Base-by-base conservation (phyloP, 2,888 invertebrate species). In the Embidobia sp. region DNA sequence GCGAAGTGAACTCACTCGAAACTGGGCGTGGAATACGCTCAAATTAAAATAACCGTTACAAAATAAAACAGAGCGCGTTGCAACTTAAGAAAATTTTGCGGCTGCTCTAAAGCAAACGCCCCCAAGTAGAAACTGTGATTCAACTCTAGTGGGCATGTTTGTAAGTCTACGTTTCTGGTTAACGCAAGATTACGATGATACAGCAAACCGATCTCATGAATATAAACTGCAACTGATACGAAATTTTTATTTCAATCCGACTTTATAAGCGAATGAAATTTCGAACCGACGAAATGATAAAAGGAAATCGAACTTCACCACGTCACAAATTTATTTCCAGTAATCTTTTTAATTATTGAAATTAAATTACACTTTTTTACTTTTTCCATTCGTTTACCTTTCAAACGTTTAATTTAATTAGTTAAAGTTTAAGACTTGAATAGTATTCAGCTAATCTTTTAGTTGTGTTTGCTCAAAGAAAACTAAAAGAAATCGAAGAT, bases 11-110 rank as follows among this genome's bases (percentile, higher is more conserved):
- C 49, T 69, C 42, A 70, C 44, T 70, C 26, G 51, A 51, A 61
- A 49, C 42, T 31, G 49, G 44, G 51, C 59, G 49, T 51, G 35
- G 51, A 49, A 61, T 33, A 51, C 26, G 35, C n/a, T 70, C 31
- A 61, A 70, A 70, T 70, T 70, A 51, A 61, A 59, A 70, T 61
- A 51, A 70, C 59, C 51, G 44, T 70, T 51, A 35, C 27, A 69
- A 59, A 70, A 59, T 59, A 70, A 70, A 70, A 70, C 44, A 31
- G 13, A 10, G 44, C 51, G 27, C 16, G 26, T 33, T 51, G 42
- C 16, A 26, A 11, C 33, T 61, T 70, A 61, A 51, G 61, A 53
- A 70, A 59, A 70, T 70, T 59, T 70, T 15, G 61, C 70, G 61
- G 35, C 49, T 70, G 67, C 55, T 67, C 59, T 46, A 57, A 57